Evolutionary conservation across 2,113 vertebrate species (phyloP).

Genomic region (Nasalis larvatus): DNA sequence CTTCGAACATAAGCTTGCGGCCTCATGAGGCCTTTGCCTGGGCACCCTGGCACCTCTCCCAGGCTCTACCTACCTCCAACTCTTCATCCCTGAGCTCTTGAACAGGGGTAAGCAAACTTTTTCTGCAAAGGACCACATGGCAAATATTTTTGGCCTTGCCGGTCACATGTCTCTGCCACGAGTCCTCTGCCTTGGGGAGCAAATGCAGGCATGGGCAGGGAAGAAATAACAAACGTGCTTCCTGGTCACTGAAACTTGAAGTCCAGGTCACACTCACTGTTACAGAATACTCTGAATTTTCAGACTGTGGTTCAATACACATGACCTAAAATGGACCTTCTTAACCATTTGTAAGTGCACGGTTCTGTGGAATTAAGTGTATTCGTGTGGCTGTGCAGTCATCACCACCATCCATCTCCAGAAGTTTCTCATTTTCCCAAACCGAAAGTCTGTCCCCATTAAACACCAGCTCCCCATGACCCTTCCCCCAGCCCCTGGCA

Average conservation of each 20-base stretch:
- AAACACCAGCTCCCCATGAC: neutral
- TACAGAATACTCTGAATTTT: neutral
- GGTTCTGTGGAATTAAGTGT: neutral
- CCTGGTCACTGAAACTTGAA: neutral
- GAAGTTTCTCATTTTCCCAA: neutral
- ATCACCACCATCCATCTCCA: neutral
- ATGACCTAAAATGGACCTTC: no score
- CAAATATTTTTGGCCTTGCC: no score
- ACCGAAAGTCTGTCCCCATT: neutral
- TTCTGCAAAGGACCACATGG: neutral
- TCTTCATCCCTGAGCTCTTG: no score
- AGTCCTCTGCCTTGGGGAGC: neutral
- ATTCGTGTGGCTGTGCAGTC: fast-evolving
- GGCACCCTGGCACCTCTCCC: no score
- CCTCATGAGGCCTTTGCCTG: neutral
- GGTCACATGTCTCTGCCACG: neutral
- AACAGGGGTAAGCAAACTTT: neutral
- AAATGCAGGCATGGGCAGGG: neutral
- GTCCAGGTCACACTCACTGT: neutral
- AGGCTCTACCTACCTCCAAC: neutral
- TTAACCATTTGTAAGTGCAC: no score
- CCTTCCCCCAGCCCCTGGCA: neutral
- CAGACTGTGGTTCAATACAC: neutral
- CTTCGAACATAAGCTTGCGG: neutral
- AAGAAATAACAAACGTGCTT: neutral